Percentiles rank a stretch among this genome's conserved stretches.
Evolutionary conservation across 2,113 vertebrate genomes (phyloP).

Genomic region (Sylvilagus bachmani): DNA sequence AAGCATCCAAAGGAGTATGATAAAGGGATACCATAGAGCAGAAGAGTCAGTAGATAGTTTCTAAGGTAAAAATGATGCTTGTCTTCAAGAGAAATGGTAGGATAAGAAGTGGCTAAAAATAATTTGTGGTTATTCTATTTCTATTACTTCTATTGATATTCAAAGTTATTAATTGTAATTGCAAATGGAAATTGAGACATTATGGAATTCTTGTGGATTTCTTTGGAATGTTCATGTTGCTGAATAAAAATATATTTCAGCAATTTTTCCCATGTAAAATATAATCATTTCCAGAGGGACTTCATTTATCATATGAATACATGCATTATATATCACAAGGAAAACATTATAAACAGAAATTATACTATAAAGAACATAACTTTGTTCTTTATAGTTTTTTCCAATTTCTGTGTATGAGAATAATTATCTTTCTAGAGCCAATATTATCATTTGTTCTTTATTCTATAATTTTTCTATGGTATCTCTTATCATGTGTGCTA

Average conservation of each 20-base stretch:
- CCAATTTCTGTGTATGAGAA: background rate
- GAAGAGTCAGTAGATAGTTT: background rate
- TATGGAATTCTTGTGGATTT: conserved; percentile 44
- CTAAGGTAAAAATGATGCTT: background rate
- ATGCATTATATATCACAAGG: conserved; percentile 46
- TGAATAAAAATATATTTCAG: conserved; percentile 65
- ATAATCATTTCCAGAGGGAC: conserved; percentile 64
- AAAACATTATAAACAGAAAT: conserved; percentile 43
- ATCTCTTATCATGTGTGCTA: background rate
- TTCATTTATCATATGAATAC: conserved; percentile 72
- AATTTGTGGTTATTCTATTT: background rate
- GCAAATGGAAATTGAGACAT: conserved; percentile 1
- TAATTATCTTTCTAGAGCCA: conserved; percentile 26
- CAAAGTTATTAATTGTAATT: conserved; percentile 29
- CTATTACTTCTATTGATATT: background rate
- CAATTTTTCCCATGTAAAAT: conserved; percentile 70
- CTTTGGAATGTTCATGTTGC: conserved; percentile 59
- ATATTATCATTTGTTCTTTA: conserved; percentile 17
- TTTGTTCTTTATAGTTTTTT: conserved; percentile 40
- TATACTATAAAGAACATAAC: conserved; percentile 29
- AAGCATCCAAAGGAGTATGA: background rate
- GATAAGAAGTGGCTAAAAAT: background rate
- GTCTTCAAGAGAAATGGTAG: background rate
- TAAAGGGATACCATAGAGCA: background rate
- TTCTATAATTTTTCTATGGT: conserved; percentile 27